phyloP scores from a whole-genome alignment of 2,888 invertebrate species.

The Sericinus montela region DNA sequence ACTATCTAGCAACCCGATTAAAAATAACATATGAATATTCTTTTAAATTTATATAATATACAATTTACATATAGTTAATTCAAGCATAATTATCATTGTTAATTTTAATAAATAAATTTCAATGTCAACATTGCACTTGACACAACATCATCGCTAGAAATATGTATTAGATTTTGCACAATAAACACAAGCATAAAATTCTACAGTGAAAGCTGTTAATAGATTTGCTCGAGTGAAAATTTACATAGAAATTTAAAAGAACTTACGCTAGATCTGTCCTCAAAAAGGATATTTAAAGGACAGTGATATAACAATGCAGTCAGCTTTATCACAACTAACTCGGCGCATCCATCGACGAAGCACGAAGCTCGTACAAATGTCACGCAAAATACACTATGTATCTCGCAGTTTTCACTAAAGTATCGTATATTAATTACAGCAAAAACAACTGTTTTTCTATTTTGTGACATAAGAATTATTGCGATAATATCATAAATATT shows the following conservation, averaged over 20 bases:
- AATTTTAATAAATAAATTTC: conserved; percentile 55
- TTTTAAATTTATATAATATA: conserved; percentile 66
- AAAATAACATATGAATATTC: conserved; percentile 64
- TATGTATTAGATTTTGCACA: conserved; percentile 54
- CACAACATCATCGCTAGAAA: conserved; percentile 39
- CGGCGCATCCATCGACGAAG: not conserved
- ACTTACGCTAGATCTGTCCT: conserved; percentile 15
- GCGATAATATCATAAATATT: too few relatives aligned
- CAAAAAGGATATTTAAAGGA: not conserved
- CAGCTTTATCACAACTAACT: conserved; percentile 11
- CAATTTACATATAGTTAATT: conserved; percentile 65
- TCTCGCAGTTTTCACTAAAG: not conserved
- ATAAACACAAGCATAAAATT: conserved; percentile 51
- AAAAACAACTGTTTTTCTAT: too few relatives aligned
- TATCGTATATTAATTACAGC: conserved; percentile 1
- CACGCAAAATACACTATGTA: not conserved
- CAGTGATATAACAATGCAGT: conserved; percentile 10
- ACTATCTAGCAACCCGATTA: conserved; percentile 71
- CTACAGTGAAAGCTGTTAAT: conserved; percentile 50
- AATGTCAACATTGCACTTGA: conserved; percentile 52
- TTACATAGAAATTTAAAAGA: conserved; percentile 17
- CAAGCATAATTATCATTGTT: conserved; percentile 55
- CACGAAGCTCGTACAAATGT: not conserved
- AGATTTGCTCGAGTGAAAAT: conserved; percentile 15
- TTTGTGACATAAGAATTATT: too few relatives aligned